Conservation (phyloP, 2,888 invertebrate species). For the Melipona bicolor region DNA sequence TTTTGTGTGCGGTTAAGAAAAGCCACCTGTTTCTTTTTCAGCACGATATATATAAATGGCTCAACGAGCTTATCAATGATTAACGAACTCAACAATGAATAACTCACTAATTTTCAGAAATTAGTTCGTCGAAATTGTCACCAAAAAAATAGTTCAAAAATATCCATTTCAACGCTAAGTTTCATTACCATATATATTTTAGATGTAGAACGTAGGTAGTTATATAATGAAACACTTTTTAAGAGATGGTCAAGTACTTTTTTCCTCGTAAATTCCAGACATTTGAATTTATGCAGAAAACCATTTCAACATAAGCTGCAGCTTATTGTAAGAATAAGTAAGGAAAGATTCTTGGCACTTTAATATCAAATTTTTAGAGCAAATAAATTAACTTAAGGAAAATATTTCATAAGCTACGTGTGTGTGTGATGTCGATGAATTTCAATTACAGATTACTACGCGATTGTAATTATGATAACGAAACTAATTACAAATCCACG, state of each 20-base stretch:
- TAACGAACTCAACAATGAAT: neutral
- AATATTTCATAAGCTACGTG: neutral
- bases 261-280: conserved; percentile 22
- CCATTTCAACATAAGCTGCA: neutral
- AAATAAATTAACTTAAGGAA: neutral
- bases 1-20: neutral
- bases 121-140: neutral
- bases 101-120: too few relatives aligned
- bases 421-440: neutral
- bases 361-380: neutral
- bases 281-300: neutral
- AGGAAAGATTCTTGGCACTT: neutral
- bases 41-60: neutral
- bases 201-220: neutral
- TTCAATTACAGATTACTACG: neutral
- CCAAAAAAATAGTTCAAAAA: neutral
- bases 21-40: conserved; percentile 6
- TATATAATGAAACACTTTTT: neutral
- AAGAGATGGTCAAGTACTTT: neutral
- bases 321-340: neutral
- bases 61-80: neutral
- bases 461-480: neutral
- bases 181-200: neutral
- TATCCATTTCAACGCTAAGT: neutral
- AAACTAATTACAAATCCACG: neutral